Evolutionary conservation across 2,888 invertebrate species (phyloP), one percentile per base, ranked within the genome.

Genomic region (Yponomeuta sedellus): DNA sequence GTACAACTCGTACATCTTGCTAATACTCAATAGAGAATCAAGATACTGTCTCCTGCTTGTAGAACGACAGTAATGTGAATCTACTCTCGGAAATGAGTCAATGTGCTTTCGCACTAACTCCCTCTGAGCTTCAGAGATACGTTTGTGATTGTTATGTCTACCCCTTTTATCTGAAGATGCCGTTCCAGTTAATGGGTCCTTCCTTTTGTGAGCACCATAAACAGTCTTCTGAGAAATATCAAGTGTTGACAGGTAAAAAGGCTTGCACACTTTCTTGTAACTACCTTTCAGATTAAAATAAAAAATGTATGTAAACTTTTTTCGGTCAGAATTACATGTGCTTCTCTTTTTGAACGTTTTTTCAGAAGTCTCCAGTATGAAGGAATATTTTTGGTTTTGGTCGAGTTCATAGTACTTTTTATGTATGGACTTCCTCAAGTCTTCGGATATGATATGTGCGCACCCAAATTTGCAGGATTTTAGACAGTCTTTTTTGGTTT

Each of bases 41-140:
- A 69, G 61, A 65, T 69, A 69, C 57, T 62, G 25, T 25, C 66
- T 69, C 61, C 64, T 65, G 10, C 64, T 65, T 52, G 58, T 57
- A 20, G 65, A 65, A 25, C 69, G 52, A 59, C 69, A 69, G 61
- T 69, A 69, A 63, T 69, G 69, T 28, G 69, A 69, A 66, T 69
- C 67, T 16, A 69, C 59, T 20, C 39, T 52, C 28, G 69, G 67
- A 19, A 69, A 69, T 28, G 68, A 69, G 12, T 67, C 63, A 25
- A 69, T 69, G 56, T 69, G 69, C 39, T 69, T 40, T 39, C 62
- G 66, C 39, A 66, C 68, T 40, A 56, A 40, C 22, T 65, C 40
- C 28, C 40, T 65, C 57, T 61, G 22, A 16, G 39, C 20, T 20
- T 67, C 65, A 1, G 20, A 44, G n/a, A 65, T 56, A n/a, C 34